Evolutionary conservation across 2,113 vertebrate genomes (phyloP).

Genomic region (Struthio camelus): DNA sequence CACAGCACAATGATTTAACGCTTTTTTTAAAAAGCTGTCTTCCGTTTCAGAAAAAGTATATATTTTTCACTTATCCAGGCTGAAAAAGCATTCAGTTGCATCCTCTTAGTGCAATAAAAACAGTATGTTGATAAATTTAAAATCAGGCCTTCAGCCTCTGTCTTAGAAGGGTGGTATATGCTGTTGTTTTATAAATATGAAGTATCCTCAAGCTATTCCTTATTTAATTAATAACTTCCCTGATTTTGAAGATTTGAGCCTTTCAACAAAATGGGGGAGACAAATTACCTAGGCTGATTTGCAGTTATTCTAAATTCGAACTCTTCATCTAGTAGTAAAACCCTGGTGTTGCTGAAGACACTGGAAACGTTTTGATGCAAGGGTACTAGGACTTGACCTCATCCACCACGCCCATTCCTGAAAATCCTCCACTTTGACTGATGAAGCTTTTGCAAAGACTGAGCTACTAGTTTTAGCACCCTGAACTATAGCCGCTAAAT

Average conservation of each 20-base stretch:
- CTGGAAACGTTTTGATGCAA: not conserved
- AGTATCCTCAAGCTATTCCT: not conserved
- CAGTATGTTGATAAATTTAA: not conserved
- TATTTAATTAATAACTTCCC: not conserved
- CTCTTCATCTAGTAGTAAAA: not conserved
- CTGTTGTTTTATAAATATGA: not conserved
- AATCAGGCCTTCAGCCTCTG: not conserved
- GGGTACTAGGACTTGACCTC: not conserved
- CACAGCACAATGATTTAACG: not conserved
- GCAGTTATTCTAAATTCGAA: not conserved
- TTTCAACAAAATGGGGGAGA: not conserved
- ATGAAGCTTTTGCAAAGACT: not conserved
- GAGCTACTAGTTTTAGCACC: not conserved
- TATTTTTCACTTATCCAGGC: not conserved
- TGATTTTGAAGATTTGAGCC: not conserved
- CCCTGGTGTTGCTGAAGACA: not conserved
- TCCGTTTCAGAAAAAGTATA: not conserved
- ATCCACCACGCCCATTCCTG: not conserved
- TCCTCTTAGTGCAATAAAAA: not conserved
- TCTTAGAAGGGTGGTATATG: not conserved
- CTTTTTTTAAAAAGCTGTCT: not conserved
- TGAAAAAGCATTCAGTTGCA: not conserved
- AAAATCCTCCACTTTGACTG: not conserved
- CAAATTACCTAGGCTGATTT: not conserved
- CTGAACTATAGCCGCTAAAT: not conserved